Evolutionary conservation across 2,797 vertebrate genomes (phyloP).

Genomic region (Spinibarbus caldwelli): DNA sequence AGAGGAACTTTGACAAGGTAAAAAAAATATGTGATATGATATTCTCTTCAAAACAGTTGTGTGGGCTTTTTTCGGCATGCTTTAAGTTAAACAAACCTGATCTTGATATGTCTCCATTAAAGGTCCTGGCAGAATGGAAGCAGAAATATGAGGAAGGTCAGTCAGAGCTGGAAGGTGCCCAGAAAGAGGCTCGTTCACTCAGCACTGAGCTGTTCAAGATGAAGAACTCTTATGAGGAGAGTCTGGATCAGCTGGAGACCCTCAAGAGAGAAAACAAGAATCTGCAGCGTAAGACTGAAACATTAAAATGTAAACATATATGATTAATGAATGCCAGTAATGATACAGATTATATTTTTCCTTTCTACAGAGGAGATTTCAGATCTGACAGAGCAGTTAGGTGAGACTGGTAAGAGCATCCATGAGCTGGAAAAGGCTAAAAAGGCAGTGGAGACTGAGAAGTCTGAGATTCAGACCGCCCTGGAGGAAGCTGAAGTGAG

Average conservation of each 20-base stretch:
- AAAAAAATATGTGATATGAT: background rate
- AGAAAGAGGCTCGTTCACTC: conserved; percentile 84
- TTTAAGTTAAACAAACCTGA: background rate
- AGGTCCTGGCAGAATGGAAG: conserved; percentile 82
- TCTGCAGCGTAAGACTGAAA: conserved; percentile 69
- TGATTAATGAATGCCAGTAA: background rate
- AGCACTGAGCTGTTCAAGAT: conserved; percentile 89
- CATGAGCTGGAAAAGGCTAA: conserved; percentile 86
- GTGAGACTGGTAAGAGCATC: conserved; percentile 83
- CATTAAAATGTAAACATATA: background rate
- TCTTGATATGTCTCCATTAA: background rate
- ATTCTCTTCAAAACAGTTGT: background rate
- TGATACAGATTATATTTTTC: background rate
- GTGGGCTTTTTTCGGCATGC: background rate
- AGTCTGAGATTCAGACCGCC: conserved; percentile 75
- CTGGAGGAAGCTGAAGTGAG: conserved; percentile 76
- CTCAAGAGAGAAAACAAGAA: conserved; percentile 90
- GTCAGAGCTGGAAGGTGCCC: conserved; percentile 84
- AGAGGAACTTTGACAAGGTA: conserved; percentile 83
- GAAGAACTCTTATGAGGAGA: conserved; percentile 88
- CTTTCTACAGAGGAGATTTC: conserved; percentile 82
- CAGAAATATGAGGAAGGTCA: conserved; percentile 87
- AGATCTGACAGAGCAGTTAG: conserved; percentile 85
- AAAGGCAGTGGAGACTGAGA: conserved; percentile 85
- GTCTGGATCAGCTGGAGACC: conserved; percentile 86